These are phyloP conservation scores for Ophioninae sp. DNA, from an alignment of 2,888 invertebrate genomes.

Conservation along the genomic window DNA sequence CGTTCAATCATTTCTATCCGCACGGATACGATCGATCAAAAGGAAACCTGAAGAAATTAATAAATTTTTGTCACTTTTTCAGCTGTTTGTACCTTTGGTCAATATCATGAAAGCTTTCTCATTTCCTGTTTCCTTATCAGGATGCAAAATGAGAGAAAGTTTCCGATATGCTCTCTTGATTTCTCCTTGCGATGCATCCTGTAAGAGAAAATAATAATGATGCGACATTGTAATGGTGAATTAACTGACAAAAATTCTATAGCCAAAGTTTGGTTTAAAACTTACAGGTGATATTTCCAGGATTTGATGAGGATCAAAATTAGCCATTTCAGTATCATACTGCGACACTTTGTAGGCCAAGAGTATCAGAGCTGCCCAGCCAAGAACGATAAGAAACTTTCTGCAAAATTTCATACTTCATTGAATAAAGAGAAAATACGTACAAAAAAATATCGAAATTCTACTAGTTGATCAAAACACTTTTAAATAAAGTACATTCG, in stretches of 20 bases:
- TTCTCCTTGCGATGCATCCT: constrained; percentile 92
- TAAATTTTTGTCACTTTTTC: background rate
- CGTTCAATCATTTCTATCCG: background rate
- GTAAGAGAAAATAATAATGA: constrained; percentile 55
- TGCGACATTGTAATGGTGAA: background rate
- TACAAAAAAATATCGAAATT: background rate
- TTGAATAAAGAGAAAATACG: background rate
- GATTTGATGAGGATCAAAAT: constrained; percentile 99
- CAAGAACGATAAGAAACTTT: constrained; percentile 89
- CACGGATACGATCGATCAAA: background rate
- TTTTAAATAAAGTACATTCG: too few species aligned
- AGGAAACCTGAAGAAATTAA: background rate
- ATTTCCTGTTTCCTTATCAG: constrained; percentile 98
- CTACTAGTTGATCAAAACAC: too few species aligned
- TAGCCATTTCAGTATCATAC: constrained; percentile 98
- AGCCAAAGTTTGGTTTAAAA: constrained; percentile 46
- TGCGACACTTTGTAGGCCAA: constrained; percentile 96
- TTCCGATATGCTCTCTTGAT: constrained; percentile 98
- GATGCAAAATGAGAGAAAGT: constrained; percentile 96
- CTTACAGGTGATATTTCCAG: constrained; percentile 91
- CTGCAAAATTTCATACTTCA: constrained; percentile 78
- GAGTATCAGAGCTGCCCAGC: constrained; percentile 91
- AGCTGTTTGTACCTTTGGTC: constrained; percentile 88
- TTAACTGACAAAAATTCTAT: background rate
- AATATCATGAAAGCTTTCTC: constrained; percentile 98